Evolutionary conservation across 2,113 vertebrate genomes (phyloP).

Genomic region (Dissostichus mawsoni): DNA sequence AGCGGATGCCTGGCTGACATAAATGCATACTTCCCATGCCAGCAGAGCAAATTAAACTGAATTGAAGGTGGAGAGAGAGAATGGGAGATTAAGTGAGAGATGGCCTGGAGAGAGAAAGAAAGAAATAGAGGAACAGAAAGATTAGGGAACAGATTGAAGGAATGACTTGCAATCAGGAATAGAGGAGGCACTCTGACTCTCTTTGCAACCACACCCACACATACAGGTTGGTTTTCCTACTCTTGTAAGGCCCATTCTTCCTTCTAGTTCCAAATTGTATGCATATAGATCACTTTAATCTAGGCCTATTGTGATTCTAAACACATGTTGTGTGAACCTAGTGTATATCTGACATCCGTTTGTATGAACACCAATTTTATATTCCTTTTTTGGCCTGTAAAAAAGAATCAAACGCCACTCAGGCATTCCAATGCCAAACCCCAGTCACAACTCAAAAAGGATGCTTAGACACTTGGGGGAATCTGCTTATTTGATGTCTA

Average conservation of each 20-base stretch:
- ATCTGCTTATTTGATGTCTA: slow-evolving; percentile 28
- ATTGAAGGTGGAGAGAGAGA: slow-evolving; percentile 60
- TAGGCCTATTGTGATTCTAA: not conserved
- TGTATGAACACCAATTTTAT: not conserved
- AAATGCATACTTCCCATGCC: slow-evolving; percentile 75
- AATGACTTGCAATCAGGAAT: slow-evolving; percentile 51
- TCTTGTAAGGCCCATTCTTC: slow-evolving; percentile 14
- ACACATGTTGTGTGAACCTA: too few species aligned
- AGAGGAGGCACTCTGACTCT: slow-evolving; percentile 30
- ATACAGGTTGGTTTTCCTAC: not conserved
- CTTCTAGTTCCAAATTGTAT: slow-evolving; percentile 1
- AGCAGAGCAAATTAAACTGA: slow-evolving; percentile 72
- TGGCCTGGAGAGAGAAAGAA: slow-evolving; percentile 30
- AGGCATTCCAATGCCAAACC: not conserved
- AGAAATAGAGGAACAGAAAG: slow-evolving; percentile 9
- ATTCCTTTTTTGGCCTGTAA: not conserved
- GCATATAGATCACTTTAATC: not conserved
- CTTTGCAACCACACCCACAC: slow-evolving; percentile 19
- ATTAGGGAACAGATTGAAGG: slow-evolving; percentile 38
- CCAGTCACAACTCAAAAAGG: not conserved
- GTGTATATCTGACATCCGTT: not conserved
- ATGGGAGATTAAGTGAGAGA: slow-evolving; percentile 62
- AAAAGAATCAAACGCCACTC: not conserved
- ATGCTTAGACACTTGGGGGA: slow-evolving; percentile 11
- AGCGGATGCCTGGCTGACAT: slow-evolving; percentile 69